phyloP scores from a whole-genome alignment of 2,113 vertebrate species.

The Brachyistius frenatus region DNA sequence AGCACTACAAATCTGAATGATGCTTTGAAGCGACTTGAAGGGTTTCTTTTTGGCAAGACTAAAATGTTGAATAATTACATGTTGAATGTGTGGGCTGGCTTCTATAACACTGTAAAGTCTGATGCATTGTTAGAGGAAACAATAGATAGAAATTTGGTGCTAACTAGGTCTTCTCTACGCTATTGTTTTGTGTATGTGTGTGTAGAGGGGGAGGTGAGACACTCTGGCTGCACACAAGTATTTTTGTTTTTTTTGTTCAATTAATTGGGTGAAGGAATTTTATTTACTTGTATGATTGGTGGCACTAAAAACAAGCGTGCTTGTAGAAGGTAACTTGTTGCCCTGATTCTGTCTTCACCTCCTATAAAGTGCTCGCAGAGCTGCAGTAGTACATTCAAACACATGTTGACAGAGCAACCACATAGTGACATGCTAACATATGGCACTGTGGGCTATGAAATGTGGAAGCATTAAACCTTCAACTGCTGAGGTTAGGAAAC shows the following conservation, averaged over 20 bases:
- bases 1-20: constrained; percentile 1
- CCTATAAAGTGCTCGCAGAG: neutral
- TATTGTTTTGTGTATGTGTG: neutral
- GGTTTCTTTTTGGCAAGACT: constrained; percentile 1
- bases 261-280: constrained; percentile 27
- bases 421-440: constrained; percentile 21
- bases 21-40: constrained; percentile 25
- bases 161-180: too few species aligned
- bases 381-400: constrained; percentile 1
- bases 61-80: constrained; percentile 23
- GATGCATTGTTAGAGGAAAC: constrained; percentile 12
- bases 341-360: constrained; percentile 17
- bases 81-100: neutral
- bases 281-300: constrained; percentile 7
- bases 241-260: neutral
- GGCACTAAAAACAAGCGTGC: neutral
- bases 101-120: constrained; percentile 20
- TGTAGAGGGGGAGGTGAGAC: neutral
- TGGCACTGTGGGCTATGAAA: constrained; percentile 7
- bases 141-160: constrained; percentile 16
- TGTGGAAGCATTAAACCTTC: constrained; percentile 5
- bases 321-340: constrained; percentile 15
- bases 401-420: constrained; percentile 25
- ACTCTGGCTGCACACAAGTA: neutral
- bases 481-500: neutral